Percentiles rank a stretch among this genome's conserved stretches.
These are phyloP conservation scores for Salmo trutta DNA, from an alignment of 2,797 vertebrate species.

Conservation along the genomic window DNA sequence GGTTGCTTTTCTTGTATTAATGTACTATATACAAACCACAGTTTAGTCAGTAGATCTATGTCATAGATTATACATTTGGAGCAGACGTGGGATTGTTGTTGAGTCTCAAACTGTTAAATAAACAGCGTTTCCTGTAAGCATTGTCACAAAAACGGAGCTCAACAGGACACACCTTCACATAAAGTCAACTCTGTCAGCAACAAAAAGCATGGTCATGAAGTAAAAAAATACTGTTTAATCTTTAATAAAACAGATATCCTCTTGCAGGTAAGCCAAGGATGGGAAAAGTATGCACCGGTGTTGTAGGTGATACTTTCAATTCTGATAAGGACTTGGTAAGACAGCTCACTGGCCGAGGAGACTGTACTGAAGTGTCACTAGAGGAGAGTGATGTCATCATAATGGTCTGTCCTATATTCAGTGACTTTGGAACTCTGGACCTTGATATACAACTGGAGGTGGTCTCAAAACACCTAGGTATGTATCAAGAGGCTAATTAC, in stretches of 20 bases:
- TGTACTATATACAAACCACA: background rate
- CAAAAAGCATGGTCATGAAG: background rate
- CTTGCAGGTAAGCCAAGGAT: background rate
- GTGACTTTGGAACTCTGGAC: slow-evolving; percentile 39
- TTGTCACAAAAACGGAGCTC: background rate
- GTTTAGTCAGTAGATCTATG: background rate
- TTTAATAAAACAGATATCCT: background rate
- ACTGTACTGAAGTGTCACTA: accelerated
- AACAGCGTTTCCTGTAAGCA: background rate
- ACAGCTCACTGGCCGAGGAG: slow-evolving; percentile 11
- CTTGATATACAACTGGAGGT: slow-evolving; percentile 27
- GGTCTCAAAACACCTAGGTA: slow-evolving; percentile 26
- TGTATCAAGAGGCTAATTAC: background rate
- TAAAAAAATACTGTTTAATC: background rate
- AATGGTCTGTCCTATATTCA: slow-evolving; percentile 54
- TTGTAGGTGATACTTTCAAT: background rate
- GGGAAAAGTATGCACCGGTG: background rate
- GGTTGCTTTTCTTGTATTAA: background rate
- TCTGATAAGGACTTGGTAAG: background rate
- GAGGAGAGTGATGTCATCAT: accelerated
- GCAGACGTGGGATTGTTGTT: background rate
- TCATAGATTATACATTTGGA: background rate
- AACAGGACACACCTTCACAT: background rate
- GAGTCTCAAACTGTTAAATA: background rate
- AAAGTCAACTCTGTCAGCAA: background rate